A percentile compares a stretch with the other conserved stretches of the same genome.
Evolutionary conservation across 2,113 vertebrate species (phyloP).

Genomic region (Todiramphus chloris): DNA sequence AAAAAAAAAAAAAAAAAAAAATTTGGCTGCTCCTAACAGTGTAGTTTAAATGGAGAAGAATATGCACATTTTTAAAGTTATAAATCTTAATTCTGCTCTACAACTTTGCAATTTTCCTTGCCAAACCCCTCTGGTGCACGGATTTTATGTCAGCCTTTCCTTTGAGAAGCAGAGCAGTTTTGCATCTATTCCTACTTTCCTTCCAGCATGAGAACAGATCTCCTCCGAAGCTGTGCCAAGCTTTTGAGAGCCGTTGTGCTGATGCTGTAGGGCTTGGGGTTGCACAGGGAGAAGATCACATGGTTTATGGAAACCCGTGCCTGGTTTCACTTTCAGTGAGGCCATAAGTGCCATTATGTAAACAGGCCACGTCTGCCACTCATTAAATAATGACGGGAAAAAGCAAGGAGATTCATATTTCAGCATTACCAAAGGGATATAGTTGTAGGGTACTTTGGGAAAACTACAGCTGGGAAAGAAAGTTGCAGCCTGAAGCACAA

Average conservation of each 20-base stretch:
- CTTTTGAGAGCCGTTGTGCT: accelerated
- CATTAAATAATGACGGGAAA: neutral
- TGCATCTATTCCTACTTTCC: neutral
- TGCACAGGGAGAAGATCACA: neutral
- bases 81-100: neutral
- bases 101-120: neutral
- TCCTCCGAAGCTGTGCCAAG: neutral
- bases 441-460: neutral
- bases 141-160: neutral
- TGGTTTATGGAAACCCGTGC: accelerated
- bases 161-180: neutral
- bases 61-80: neutral
- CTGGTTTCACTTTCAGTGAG: neutral
- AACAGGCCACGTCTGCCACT: neutral
- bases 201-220: neutral
- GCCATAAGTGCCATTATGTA: neutral
- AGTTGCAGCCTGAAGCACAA: neutral
- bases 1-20: too few relatives aligned
- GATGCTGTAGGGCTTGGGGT: accelerated
- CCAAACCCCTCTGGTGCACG: accelerated
- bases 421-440: neutral
- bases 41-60: neutral
- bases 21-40: neutral
- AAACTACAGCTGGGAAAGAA: neutral
- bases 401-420: neutral